Evolutionary conservation across 2,797 vertebrate species (phyloP), one percentile per base, ranked within the genome.

Genomic region (Valencia hispanica): DNA sequence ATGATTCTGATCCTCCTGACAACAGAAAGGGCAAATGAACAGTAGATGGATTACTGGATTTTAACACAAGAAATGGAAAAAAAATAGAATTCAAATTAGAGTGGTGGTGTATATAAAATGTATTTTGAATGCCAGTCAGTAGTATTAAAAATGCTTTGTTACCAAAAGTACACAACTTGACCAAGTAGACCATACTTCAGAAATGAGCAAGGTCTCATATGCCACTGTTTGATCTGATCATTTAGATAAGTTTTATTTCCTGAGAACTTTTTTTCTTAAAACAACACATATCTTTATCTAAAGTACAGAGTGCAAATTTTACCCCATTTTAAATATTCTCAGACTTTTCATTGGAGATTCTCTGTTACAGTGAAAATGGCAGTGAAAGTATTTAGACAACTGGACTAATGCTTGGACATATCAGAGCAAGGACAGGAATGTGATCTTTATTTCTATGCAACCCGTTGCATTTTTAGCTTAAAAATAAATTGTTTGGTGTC

Each of bases 391-490:
- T 90, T 76, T 81, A 88, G 81, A 80, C 85, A 89, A 84, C 79
- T 82, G 81, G 91, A 91, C 87, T 93, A 86, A 76, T 36, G 75
- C 72, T 86, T 87, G 95, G 92, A 94, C 94, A 95, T 77, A 93
- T 91, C 89, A 90, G 92, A 91, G 86, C 91, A 88, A 77, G 79
- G 87, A 92, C 32, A 9, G 12, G 17, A 4, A 22, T n/a, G 9
- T 27, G 43, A 14, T 17, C 61, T 84, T 87, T 86, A 75, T 86
- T 84, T 72, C 68, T 87, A 72, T 86, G 43, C 76, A 73, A 88
- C 86, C 73, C 79, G 83, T 84, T 75, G 73, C 79, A 78, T 86
- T 75, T 86, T 92, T 91, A 84, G 68, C 81, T 86, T 75, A 73
- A 61, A 75, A 70, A 36, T 25, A 70, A 36, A 25, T 5, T 81